A percentile compares a stretch with the other conserved stretches of the same genome.
Conservation (phyloP, 2,797 vertebrate genomes). For the Myotis findleyi region DNA sequence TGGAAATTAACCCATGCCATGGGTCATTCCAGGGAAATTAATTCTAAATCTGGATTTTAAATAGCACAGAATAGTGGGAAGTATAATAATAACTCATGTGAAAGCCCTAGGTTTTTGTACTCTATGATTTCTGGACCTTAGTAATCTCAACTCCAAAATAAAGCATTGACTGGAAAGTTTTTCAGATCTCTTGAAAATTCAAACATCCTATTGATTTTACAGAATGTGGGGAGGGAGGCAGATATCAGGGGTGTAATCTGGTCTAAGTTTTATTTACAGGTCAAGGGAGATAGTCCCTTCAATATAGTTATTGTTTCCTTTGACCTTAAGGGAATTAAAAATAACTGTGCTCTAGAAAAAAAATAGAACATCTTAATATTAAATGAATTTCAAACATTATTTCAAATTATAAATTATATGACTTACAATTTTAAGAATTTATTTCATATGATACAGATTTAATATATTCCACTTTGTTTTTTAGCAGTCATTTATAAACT, state of each 20-base stretch:
- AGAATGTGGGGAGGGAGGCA: neutral
- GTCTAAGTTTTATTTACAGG: neutral
- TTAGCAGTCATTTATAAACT: neutral
- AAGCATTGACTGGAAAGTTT: neutral
- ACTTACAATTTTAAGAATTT: neutral
- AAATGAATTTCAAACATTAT: neutral
- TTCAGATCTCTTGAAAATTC: neutral
- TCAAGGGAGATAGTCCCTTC: neutral
- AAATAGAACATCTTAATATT: neutral
- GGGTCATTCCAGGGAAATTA: neutral
- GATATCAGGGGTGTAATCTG: neutral
- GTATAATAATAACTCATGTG: neutral
- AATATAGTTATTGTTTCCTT: neutral
- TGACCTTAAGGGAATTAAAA: conserved; percentile 18
- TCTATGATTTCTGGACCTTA: neutral
- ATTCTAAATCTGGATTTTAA: conserved; percentile 17
- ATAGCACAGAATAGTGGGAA: neutral
- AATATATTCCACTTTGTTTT: conserved; percentile 1
- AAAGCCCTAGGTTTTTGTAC: neutral
- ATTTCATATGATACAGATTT: neutral
- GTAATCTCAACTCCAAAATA: neutral
- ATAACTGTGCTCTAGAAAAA: neutral
- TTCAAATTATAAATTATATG: conserved; percentile 1
- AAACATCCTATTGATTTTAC: neutral
- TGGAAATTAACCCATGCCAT: neutral